These are phyloP conservation scores for Empis livida DNA, from an alignment of 2,888 invertebrate genomes.

Conservation along the genomic window DNA sequence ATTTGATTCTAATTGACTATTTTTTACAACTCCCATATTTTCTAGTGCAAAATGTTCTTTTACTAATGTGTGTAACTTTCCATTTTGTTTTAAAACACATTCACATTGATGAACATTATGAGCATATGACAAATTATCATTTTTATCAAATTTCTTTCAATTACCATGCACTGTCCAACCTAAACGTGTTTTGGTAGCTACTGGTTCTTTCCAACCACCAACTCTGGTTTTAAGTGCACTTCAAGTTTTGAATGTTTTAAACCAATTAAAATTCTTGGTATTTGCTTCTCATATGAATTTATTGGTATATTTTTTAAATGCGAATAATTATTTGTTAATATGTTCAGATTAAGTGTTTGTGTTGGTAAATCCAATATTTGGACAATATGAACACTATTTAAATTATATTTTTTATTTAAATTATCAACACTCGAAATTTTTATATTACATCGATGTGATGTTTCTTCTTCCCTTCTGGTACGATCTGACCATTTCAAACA, in stretches of 20 bases:
- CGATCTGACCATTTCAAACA: constrained; percentile 1
- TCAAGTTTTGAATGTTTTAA: background rate
- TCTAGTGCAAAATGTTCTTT: constrained; percentile 2
- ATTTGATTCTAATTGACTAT: constrained; percentile 2
- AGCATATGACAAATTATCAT: background rate
- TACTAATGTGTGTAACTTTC: constrained; percentile 5
- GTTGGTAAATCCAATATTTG: background rate
- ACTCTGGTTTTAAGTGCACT: background rate
- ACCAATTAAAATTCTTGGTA: constrained; percentile 8
- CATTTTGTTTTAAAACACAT: constrained; percentile 1
- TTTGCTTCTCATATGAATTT: constrained; percentile 5
- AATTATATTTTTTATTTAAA: background rate
- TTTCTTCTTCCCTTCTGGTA: constrained; percentile 1
- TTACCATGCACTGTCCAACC: constrained; percentile 7
- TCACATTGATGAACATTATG: constrained; percentile 4
- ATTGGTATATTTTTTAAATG: constrained; percentile 9
- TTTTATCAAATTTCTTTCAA: too few relatives aligned
- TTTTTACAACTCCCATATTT: constrained; percentile 4
- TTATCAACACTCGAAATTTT: background rate
- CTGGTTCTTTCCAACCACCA: background rate
- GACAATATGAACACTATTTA: background rate
- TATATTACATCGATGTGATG: background rate
- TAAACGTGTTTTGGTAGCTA: constrained; percentile 6
- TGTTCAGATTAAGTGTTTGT: background rate
- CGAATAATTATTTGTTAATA: background rate